These are phyloP conservation scores for Drosophila lacteicornis DNA, from an alignment of 1,140 invertebrate genomes.

Conservation along the genomic window DNA sequence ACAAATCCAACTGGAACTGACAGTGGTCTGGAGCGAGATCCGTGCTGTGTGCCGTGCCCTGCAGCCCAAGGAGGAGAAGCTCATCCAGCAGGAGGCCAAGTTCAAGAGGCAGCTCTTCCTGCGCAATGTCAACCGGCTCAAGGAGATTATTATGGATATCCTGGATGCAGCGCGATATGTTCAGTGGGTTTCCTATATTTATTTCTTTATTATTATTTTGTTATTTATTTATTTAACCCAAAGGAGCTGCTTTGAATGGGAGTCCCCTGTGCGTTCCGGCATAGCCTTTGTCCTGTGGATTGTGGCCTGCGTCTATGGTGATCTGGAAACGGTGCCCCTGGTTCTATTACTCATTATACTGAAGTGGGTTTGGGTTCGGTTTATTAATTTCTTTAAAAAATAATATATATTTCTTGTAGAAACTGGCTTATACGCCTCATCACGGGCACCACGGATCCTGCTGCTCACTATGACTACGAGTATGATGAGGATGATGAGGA, in stretches of 20 bases:
- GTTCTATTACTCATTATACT: constrained; percentile 91
- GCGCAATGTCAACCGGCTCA: constrained; percentile 96
- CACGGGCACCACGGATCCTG: constrained; percentile 85
- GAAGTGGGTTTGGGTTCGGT: constrained; percentile 86
- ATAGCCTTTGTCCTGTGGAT: constrained; percentile 94
- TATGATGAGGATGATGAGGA: constrained; percentile 90
- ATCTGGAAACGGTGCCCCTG: constrained; percentile 94
- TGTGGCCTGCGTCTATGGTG: constrained; percentile 78
- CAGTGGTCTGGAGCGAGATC: constrained; percentile 96
- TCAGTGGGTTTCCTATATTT: constrained; percentile 87
- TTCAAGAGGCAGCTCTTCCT: constrained; percentile 98
- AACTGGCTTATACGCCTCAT: constrained; percentile 87
- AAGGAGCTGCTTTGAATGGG: constrained; percentile 99
- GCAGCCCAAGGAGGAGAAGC: constrained; percentile 98
- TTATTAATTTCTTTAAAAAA: too few species aligned
- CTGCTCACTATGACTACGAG: constrained; percentile 92
- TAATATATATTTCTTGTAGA: constrained; percentile 41
- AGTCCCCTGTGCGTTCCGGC: constrained; percentile 94
- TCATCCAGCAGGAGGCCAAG: constrained; percentile 96
- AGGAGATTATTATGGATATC: constrained; percentile 94
- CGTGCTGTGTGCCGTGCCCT: constrained; percentile 94
- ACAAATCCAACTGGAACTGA: constrained; percentile 95
- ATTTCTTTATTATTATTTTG: background rate
- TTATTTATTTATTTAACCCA: background rate
- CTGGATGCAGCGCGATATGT: constrained; percentile 96